Base-by-base conservation (phyloP, 2,113 vertebrate genomes). In the Dinomys branickii region DNA sequence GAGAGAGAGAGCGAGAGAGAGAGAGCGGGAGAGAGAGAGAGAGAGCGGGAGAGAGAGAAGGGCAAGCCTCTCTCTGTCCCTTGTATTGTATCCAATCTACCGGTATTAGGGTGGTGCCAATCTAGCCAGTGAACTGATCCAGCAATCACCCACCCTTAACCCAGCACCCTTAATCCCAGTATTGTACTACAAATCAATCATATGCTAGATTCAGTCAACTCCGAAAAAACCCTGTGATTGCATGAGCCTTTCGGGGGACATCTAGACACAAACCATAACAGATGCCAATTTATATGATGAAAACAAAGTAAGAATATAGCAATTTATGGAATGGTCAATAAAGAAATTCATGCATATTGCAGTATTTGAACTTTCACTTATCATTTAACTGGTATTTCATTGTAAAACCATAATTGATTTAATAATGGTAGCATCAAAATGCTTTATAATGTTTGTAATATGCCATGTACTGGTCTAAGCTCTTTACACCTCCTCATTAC, bases 331-430 rank as follows among this genome's bases (percentile, higher is more conserved):
- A 71, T 44, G 65, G 10, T 50, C 3, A 94, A 58, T 94, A 59
- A 92, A 78, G 47, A 89, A 85, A 24, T 11, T 73, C 12, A 80
- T 28, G 50, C 58, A 2, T 63, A 88, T 20, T 93, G 28, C 7
- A 63, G 10, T 63, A 85, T 94, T 97, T 95, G n/a, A 94, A 81
- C 13, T 92, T 91, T 38, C 26, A 61, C 30, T 82, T 35, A 67
- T 82, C 41, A 87, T 84, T 85, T 92, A 71, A 82, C 82, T 92
- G 52, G 65, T 35, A 88, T 97, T 80, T 63, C 14, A 87, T 84
- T 88, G 16, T 33, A 12, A 75, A 97, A 73, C 47, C 6, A 5
- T 1, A 95, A 75, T 41, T 89, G 73, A 87, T 56, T 61, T 56
- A 78, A 30, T 91, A 61, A 14, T 58, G 30, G 19, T 58, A 35